Evolutionary conservation across 2,888 invertebrate genomes (phyloP).

Genomic region (Parnassius apollo): DNA sequence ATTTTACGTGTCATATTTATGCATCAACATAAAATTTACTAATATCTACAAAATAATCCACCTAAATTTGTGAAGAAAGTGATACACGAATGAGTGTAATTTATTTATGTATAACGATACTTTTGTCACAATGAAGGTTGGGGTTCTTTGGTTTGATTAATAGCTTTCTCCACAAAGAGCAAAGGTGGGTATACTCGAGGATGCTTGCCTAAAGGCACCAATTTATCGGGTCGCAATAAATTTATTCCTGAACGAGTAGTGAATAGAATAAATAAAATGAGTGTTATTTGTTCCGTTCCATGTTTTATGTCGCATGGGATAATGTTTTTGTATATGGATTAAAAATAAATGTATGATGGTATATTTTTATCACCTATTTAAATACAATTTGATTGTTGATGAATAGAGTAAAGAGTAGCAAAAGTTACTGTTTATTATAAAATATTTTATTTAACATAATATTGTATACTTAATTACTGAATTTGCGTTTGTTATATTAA

Average conservation of each 20-base stretch:
- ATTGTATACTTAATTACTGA: no score
- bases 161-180: slow-evolving; percentile 62
- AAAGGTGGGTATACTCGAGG: slow-evolving; percentile 27
- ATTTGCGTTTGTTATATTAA: not conserved
- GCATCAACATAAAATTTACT: no score
- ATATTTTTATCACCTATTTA: not conserved
- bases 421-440: no score
- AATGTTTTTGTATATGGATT: slow-evolving; percentile 3
- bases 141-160: slow-evolving; percentile 70
- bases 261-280: slow-evolving; percentile 30
- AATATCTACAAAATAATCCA: not conserved
- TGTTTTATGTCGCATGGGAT: slow-evolving; percentile 23
- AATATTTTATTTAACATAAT: no score
- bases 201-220: slow-evolving; percentile 44
- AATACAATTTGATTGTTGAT: no score
- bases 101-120: slow-evolving; percentile 67
- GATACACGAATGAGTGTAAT: slow-evolving; percentile 34
- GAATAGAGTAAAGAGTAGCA: no score
- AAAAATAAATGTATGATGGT: not conserved
- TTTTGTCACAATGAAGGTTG: slow-evolving; percentile 63
- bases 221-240: slow-evolving; percentile 68
- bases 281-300: slow-evolving; percentile 21
- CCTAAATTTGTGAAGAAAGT: slow-evolving; percentile 23
- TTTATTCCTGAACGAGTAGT: slow-evolving; percentile 48
- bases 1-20: no score